phyloP scores from a whole-genome alignment of 2,113 vertebrate species.

The Delphinus delphis region DNA sequence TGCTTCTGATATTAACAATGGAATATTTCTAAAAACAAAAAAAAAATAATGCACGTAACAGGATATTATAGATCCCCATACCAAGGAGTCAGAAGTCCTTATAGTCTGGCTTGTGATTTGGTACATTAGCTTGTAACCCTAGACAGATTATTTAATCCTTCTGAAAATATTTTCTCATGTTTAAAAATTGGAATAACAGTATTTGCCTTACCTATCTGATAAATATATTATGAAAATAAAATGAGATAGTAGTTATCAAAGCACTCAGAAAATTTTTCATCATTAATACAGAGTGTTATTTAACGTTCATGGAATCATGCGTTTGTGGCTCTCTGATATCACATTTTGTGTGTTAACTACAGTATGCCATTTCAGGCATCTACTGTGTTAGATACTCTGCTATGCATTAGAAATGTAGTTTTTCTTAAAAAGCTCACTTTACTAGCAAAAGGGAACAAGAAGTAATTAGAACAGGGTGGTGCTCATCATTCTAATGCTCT shows the following conservation, averaged over 20 bases:
- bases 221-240: background rate
- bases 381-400: background rate
- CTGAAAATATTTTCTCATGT: constrained; percentile 1
- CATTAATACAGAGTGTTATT: background rate
- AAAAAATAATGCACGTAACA: background rate
- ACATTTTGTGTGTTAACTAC: background rate
- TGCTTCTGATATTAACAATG: background rate
- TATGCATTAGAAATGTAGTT: background rate
- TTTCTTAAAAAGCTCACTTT: background rate
- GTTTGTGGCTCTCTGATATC: background rate
- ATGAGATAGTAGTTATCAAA: background rate
- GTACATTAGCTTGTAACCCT: background rate
- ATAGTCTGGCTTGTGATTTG: background rate
- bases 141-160: background rate
- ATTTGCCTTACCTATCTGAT: background rate
- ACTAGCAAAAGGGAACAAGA: background rate
- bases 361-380: background rate
- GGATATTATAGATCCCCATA: background rate
- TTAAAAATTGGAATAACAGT: background rate
- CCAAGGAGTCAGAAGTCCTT: background rate
- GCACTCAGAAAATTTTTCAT: background rate
- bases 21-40: background rate
- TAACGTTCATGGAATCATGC: background rate
- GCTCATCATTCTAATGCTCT: background rate
- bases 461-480: background rate